A percentile compares a stretch with the other conserved stretches of the same genome.
These are phyloP conservation scores for Falco biarmicus DNA, from an alignment of 2,797 vertebrate genomes.

Conservation along the genomic window DNA sequence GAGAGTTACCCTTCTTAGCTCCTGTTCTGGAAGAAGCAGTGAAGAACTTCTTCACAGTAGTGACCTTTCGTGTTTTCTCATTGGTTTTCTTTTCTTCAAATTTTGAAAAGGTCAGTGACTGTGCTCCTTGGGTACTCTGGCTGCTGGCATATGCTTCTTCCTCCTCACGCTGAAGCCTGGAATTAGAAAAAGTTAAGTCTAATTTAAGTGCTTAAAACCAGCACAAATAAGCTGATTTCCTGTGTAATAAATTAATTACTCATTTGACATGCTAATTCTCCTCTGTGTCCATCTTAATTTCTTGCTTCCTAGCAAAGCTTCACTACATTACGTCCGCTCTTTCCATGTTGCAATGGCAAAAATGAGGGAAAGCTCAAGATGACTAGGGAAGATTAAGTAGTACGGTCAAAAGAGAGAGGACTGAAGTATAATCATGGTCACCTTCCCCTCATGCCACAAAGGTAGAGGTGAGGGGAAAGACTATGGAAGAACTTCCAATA, in stretches of 20 bases:
- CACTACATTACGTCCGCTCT: neutral
- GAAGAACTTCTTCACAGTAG: constrained; percentile 98
- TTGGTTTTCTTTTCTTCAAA: constrained; percentile 99
- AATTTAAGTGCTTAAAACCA: neutral
- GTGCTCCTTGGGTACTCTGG: constrained; percentile 84
- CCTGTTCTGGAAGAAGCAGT: constrained; percentile 92
- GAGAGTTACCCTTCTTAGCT: constrained; percentile 89
- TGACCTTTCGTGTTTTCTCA: constrained; percentile 95
- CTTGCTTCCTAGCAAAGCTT: neutral
- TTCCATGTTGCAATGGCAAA: neutral
- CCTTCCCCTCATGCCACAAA: neutral
- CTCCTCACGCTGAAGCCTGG: constrained; percentile 94
- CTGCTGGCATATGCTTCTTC: constrained; percentile 94
- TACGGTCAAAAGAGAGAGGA: neutral
- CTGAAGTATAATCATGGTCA: neutral
- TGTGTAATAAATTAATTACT: neutral
- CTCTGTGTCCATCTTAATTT: neutral
- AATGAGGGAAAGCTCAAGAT: neutral
- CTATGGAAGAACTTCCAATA: neutral
- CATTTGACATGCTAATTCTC: neutral
- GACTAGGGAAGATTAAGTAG: neutral
- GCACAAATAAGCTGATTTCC: neutral
- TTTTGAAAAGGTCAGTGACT: constrained; percentile 91
- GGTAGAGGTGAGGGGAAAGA: neutral
- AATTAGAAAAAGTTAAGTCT: neutral